Percentiles rank a stretch among this genome's conserved stretches.
phyloP scores from a whole-genome alignment of 2,888 invertebrate species.

The Arrhopalites spinosus region DNA sequence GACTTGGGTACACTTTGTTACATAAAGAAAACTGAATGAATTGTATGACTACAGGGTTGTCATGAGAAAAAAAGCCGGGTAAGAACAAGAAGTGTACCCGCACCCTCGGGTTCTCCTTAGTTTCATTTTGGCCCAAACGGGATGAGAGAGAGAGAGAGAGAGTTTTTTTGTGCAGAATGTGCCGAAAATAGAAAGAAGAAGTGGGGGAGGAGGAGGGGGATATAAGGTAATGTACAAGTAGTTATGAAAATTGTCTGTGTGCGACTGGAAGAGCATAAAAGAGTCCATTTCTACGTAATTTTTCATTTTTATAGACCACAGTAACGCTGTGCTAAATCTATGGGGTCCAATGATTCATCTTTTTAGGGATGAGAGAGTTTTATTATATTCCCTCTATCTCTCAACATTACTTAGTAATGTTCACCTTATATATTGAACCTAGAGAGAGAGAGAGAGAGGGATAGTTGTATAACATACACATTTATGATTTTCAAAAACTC shows the following conservation, averaged over 20 bases:
- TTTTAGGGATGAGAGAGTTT: conserved; percentile 34
- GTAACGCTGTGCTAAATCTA: conserved; percentile 37
- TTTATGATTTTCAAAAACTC: too few relatives aligned
- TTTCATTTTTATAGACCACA: conserved; percentile 38
- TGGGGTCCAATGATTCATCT: conserved; percentile 37
- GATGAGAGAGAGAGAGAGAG: too few relatives aligned
- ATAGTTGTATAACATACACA: too few relatives aligned
- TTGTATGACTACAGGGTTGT: too few relatives aligned
- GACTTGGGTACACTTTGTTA: too few relatives aligned
- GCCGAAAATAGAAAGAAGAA: neutral
- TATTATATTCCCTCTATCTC: conserved; percentile 24
- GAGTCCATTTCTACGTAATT: conserved; percentile 37
- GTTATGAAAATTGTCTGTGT: conserved; percentile 35
- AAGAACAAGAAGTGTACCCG: too few relatives aligned
- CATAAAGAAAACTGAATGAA: too few relatives aligned
- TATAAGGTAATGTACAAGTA: conserved; percentile 29
- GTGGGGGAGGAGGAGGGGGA: neutral
- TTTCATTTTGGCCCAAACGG: too few relatives aligned
- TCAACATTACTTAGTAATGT: conserved; percentile 19
- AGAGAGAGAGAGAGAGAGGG: too few relatives aligned
- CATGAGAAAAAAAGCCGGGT: too few relatives aligned
- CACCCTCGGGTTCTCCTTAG: too few relatives aligned
- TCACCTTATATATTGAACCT: neutral
- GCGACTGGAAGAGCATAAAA: conserved; percentile 34
- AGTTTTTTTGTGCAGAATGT: too few relatives aligned